Evolutionary conservation across 2,797 vertebrate genomes (phyloP).

Genomic region (Intellagama lesueurii): DNA sequence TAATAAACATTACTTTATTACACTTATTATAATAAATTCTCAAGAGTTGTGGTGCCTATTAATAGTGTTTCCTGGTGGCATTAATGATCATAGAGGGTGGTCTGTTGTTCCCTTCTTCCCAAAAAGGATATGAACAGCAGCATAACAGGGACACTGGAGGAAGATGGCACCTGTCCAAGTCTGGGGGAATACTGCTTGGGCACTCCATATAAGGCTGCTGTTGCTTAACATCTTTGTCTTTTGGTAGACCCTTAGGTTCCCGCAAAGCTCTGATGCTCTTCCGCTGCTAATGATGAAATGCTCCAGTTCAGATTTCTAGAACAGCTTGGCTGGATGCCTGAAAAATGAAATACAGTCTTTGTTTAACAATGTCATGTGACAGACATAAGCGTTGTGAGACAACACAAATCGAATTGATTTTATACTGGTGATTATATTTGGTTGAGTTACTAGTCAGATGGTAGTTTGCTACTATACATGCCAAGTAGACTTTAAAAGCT

Average conservation of each 20-base stretch:
- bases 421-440: constrained; percentile 38
- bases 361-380: constrained; percentile 24
- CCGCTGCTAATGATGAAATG: neutral
- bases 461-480: neutral
- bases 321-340: constrained; percentile 5
- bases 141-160: neutral
- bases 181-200: constrained; percentile 16
- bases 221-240: neutral
- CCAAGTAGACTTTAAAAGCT: neutral
- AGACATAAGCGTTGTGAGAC: constrained; percentile 16
- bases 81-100: neutral
- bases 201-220: constrained; percentile 32
- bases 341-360: constrained; percentile 48
- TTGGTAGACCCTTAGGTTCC: neutral
- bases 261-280: neutral
- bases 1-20: neutral
- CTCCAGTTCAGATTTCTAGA: neutral
- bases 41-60: neutral
- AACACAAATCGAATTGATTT: constrained; percentile 48
- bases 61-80: neutral
- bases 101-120: neutral
- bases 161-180: neutral
- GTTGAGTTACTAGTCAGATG: constrained; percentile 35
- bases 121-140: neutral
- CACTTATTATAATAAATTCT: neutral